A percentile compares a stretch with the other conserved stretches of the same genome.
Evolutionary conservation across 2,797 vertebrate species (phyloP).

Genomic region (Perodicticus potto): DNA sequence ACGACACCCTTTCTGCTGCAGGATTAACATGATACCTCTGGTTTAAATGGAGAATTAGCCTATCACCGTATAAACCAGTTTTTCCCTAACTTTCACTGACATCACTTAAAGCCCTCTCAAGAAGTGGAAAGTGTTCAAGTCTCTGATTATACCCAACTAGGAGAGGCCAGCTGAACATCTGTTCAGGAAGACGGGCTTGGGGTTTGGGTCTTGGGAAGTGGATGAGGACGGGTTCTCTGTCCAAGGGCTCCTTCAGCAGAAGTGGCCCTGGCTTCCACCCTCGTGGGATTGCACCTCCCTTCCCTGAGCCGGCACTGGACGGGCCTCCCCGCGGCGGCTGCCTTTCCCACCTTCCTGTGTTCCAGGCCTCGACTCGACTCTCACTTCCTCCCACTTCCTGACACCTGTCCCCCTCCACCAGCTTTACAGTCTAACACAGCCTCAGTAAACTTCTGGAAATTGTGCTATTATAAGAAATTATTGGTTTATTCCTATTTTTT

Average conservation of each 20-base stretch:
- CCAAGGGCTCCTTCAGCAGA: background rate
- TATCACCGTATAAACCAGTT: background rate
- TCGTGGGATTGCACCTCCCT: background rate
- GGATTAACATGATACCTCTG: background rate
- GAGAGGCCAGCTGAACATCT: background rate
- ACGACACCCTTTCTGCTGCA: background rate
- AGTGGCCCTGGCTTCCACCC: background rate
- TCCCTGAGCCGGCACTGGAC: background rate
- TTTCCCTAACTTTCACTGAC: background rate
- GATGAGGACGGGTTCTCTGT: background rate
- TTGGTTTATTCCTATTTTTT: background rate
- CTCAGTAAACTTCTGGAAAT: background rate
- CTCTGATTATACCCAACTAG: background rate
- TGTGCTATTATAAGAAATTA: background rate
- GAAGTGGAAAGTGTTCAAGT: background rate
- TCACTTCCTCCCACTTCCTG: background rate
- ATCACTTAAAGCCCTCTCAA: background rate
- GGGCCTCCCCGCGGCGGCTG: background rate
- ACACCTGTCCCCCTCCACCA: background rate
- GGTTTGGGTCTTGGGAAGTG: background rate
- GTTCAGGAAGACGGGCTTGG: background rate
- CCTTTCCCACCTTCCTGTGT: accelerated
- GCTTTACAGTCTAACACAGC: background rate
- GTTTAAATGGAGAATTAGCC: background rate
- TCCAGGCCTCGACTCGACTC: background rate